Percentiles rank a stretch among this genome's conserved stretches.
These are phyloP conservation scores for Calyptomena viridis DNA, from an alignment of 2,113 vertebrate genomes.

Conservation along the genomic window DNA sequence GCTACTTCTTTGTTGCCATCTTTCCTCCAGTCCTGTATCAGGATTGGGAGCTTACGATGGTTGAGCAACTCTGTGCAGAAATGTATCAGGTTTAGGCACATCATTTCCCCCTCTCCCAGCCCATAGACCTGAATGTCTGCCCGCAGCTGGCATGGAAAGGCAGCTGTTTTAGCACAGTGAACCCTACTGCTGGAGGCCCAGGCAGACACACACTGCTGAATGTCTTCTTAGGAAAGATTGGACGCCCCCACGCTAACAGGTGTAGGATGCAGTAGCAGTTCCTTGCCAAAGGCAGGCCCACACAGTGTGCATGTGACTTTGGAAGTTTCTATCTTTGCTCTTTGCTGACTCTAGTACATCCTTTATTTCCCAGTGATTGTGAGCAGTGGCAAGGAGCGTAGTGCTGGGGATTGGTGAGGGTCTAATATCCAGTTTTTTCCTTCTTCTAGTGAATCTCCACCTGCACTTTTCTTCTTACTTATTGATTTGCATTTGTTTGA, in stretches of 20 bases:
- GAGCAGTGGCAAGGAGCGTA: neutral
- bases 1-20: neutral
- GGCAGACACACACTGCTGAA: neutral
- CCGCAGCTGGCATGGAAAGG: neutral
- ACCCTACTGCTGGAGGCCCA: neutral
- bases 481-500: neutral
- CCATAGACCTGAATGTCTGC: neutral
- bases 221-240: neutral
- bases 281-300: neutral
- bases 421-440: neutral
- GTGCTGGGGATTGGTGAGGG: neutral
- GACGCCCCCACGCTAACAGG: rapidly evolving
- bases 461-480: neutral
- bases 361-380: neutral
- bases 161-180: rapidly evolving
- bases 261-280: neutral
- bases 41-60: neutral
- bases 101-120: neutral
- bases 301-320: neutral
- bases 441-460: neutral
- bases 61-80: neutral
- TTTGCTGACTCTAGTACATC: neutral
- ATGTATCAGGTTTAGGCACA: neutral
- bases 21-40: neutral
- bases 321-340: neutral